Base-by-base conservation (phyloP, 1,140 invertebrate species). In the Adoxophyes honmai region DNA sequence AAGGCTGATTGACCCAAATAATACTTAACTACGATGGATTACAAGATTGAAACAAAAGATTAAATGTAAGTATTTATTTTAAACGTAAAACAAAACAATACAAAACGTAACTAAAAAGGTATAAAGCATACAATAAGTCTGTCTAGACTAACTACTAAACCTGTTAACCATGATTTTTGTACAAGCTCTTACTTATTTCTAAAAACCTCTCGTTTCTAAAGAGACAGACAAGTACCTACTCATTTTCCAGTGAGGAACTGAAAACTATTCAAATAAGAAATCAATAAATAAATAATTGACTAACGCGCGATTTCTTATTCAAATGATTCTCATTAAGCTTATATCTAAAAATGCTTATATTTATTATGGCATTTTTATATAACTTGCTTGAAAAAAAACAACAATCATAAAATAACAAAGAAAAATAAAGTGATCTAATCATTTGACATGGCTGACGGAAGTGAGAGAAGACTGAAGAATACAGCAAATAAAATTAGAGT, bases 221-320 rank as follows among this genome's bases (percentile, higher is more conserved):
- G 6, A 28, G 21, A 28, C 21, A 28, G 21, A 28, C 21, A 28
- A 28, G 21, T 28, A 28, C 21, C 21, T 28, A 28, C 6, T 28
- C 6, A 28, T 28, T 28, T 28, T n/a, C 21, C 21, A 2, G 21
- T n/a, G 16, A n/a, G 14, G 9, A 38, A 67, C 70, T 62, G 81
- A 86, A 83, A 88, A 86, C 59, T 75, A 64, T 86, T 85, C 82
- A 85, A 88, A 88, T 68, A 71, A 82, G 81, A 83, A 83, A 88
- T 86, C 79, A 34, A 14, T 21, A 3, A 54, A 18, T 57, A 55
- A 60, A 66, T 60, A 59, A 57, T 64, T 56, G 63, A 55, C 37
- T 69, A 42, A 65, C 60, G 60, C 53, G 14, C 42, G 78, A 85
- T 86, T 83, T 85, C 80, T 73, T 68, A 76, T 85, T 88, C 82